Evolutionary conservation across 2,113 vertebrate species (phyloP), one percentile per base, ranked within the genome.

Genomic region (Lucifuga dentata): DNA sequence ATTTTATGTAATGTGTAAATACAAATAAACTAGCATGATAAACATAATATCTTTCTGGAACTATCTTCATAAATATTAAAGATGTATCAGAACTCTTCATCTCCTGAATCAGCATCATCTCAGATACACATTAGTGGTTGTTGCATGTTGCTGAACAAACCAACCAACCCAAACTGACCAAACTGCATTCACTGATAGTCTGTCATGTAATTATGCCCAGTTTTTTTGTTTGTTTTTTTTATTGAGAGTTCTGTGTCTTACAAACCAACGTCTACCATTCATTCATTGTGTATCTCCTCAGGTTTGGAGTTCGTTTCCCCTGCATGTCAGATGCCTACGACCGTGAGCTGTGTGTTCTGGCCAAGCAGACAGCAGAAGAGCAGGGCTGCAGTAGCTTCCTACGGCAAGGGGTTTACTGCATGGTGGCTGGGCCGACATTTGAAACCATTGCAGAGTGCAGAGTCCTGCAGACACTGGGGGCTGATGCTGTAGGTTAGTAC

Each of bases 251-350:
- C 1, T 50, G 13, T 13, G 2, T 40, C 3, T 17, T 5, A 9
- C 5, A 29, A 6, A 20, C 5, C 8, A 7, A 9, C 26, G 1
- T 13, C 16, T 48, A 33, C 1, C 2, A 21, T 26, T 59, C 20
- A 8, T 73, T 60, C 0, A 29, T 35, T 51, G 12, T 59, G 24
- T 33, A 36, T 52, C 16, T 21, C 39, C 24, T 2, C 82, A 94
- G 93, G 80, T 93, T 94, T 57, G 93, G 93, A 0, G 63, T 77
- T 16, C 90, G 93, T 10, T 94, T 94, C 78, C 92, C 87, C 2
- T 93, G 91, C 85, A 94, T 93, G 93, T 94, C 93, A 0, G 92
- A 94, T 10, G 93, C 92, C 0, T 94, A 94, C 26, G 92, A 94
- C 75, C 52, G 59, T 23, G 76, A 84, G 0, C 58, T 94, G 57